phyloP scores from a whole-genome alignment of 2,113 vertebrate genomes.

The Toxotes jaculatrix region DNA sequence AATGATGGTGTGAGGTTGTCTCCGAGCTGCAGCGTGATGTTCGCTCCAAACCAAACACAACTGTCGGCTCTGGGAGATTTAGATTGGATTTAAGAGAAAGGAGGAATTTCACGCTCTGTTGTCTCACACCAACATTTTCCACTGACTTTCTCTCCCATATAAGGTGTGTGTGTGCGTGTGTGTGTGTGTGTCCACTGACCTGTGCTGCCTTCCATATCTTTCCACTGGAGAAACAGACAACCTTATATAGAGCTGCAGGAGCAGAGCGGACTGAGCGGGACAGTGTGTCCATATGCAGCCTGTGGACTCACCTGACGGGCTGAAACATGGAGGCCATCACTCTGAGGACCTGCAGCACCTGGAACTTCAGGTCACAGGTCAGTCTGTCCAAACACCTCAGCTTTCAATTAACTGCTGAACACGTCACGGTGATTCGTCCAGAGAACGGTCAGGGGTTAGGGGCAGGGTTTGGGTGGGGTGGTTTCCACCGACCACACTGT shows the following conservation, averaged over 20 bases:
- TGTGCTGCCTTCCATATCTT: conserved; percentile 27
- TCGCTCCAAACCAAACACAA: conserved; percentile 50
- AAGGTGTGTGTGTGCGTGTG: conserved; percentile 55
- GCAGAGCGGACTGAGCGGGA: conserved; percentile 1
- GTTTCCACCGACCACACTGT: too few species aligned
- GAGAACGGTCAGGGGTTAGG: neutral
- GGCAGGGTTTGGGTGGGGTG: too few species aligned
- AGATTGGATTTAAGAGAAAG: conserved; percentile 54
- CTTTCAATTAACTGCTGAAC: too few species aligned
- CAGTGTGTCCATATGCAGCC: neutral
- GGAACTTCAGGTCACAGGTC: too few species aligned
- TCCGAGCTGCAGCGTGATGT: neutral
- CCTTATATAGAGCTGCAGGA: conserved; percentile 68
- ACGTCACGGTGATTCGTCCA: too few species aligned
- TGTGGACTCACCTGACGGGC: too few species aligned
- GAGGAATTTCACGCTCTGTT: conserved; percentile 64
- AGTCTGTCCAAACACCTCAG: too few species aligned
- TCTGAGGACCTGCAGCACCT: too few species aligned
- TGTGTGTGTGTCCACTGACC: conserved; percentile 46
- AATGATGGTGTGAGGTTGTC: neutral
- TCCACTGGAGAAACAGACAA: conserved; percentile 24
- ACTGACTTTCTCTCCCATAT: conserved; percentile 61
- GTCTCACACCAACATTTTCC: conserved; percentile 65
- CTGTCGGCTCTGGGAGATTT: conserved; percentile 46
- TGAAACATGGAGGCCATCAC: too few species aligned